A percentile compares a stretch with the other conserved stretches of the same genome.
phyloP scores from a whole-genome alignment of 2,888 invertebrate genomes.

The Philereme transversata region DNA sequence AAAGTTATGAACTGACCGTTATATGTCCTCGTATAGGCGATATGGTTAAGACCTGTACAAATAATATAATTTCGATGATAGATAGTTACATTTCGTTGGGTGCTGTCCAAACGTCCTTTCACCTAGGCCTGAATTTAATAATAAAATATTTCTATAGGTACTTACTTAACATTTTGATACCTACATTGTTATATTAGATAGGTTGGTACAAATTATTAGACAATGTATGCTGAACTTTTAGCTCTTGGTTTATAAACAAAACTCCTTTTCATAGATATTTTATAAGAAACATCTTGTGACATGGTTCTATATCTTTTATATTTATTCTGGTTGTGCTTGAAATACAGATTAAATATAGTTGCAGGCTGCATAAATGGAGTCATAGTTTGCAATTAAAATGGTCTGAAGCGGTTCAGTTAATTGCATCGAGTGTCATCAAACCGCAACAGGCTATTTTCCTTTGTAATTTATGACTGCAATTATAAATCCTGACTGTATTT shows the following conservation, averaged over 20 bases:
- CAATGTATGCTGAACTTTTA: constrained; percentile 37
- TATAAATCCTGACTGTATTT: too few relatives aligned
- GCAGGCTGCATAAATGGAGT: too few relatives aligned
- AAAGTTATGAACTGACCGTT: too few relatives aligned
- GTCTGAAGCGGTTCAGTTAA: too few relatives aligned
- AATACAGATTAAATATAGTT: not conserved
- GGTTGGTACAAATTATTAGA: not conserved
- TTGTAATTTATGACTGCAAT: too few relatives aligned
- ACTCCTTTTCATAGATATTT: constrained; percentile 51
- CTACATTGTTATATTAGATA: not conserved
- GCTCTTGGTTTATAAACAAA: constrained; percentile 20
- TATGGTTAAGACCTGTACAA: too few relatives aligned
- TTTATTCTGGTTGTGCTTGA: constrained; percentile 19
- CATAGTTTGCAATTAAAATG: too few relatives aligned
- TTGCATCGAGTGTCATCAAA: too few relatives aligned
- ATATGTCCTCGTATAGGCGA: too few relatives aligned
- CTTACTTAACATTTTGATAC: constrained; percentile 8
- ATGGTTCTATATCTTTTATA: constrained; percentile 9
- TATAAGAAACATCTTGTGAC: constrained; percentile 43
- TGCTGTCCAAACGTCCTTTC: constrained; percentile 16
- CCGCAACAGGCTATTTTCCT: too few relatives aligned
- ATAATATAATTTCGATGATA: not conserved
- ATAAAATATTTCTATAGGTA: not conserved
- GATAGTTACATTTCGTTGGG: constrained; percentile 7
- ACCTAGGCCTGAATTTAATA: constrained; percentile 7